Base-by-base conservation (phyloP, 2,113 vertebrate genomes). In the Coryphaenoides rupestris region DNA sequence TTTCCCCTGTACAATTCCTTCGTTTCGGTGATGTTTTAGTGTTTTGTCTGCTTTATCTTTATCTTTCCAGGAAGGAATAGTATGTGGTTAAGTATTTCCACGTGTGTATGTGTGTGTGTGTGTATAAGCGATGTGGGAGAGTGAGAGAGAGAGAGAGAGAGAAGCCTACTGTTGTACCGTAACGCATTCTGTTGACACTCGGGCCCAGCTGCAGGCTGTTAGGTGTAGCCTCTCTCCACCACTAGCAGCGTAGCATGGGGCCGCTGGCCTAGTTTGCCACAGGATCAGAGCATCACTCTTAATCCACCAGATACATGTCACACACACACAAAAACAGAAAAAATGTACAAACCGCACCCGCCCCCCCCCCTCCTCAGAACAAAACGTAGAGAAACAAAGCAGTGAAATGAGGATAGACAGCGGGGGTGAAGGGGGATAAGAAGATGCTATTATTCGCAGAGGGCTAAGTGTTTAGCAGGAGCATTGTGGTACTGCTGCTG, bases 211-310 rank as follows among this genome's bases (percentile, higher is more conserved):
- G 13, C 6, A 40, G n/a, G n/a, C n/a, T 40, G 33, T 7, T 40
- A 26, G 33, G 33, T n/a, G n/a, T 40, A 9, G 64, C 58, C 62
- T 81, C 71, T 79, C n/a, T n/a, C n/a, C 69, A 1, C 70, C 28
- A 75, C 50, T 55, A 73, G 74, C 71, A 66, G 23, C n/a, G n/a
- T n/a, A n/a, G n/a, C n/a, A n/a, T n/a, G n/a, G 69, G 62, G 74
- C 82, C 83, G 33, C 65, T 88, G 85, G 68, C 86, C 86, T 84
- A 87, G 82, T 84, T 88, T 58, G 82, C 62, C 66, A 81, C 70
- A 40, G 81, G 86, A 88, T 88, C 83, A 86, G 69, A 79, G 85
- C 80, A 86, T 87, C 84, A 86, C 79, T 87, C 82, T 82, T 88
- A 87, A 88, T 87, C 85, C 83, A 79, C 60, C 72, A 73, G 82